Evolutionary conservation across 23 tunicate species (phyloP).

Genomic region (Styela clava): DNA sequence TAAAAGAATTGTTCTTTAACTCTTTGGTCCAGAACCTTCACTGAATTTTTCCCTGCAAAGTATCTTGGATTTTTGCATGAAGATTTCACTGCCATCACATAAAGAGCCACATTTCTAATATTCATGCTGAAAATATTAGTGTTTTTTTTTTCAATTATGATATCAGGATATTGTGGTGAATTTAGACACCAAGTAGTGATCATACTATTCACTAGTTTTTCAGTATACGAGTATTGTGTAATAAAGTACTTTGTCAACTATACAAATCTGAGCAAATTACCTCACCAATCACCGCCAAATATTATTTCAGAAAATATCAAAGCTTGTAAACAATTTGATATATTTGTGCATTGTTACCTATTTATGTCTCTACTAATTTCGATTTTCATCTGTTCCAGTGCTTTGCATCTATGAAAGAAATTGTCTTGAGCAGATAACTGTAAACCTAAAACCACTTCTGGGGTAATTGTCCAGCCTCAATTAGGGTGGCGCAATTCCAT

Average conservation of each 20-base stretch:
- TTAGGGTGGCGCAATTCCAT: constrained; percentile 26
- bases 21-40: neutral
- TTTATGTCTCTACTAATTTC: constrained; percentile 4
- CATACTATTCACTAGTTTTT: too few relatives aligned
- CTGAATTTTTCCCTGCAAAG: constrained; percentile 8
- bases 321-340: too few relatives aligned
- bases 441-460: constrained; percentile 29
- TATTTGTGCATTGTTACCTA: too few relatives aligned
- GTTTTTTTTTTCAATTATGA: neutral
- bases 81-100: constrained; percentile 29
- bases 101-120: constrained; percentile 31
- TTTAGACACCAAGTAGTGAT: too few relatives aligned
- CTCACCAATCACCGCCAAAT: too few relatives aligned
- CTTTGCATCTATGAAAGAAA: constrained; percentile 14
- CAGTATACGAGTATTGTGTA: too few relatives aligned
- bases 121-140: neutral
- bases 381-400: constrained; percentile 8
- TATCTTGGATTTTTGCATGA: constrained; percentile 29
- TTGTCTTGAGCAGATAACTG: constrained; percentile 26
- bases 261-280: too few relatives aligned
- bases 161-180: too few relatives aligned
- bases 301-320: too few relatives aligned
- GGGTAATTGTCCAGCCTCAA: constrained; percentile 41
- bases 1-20: neutral
- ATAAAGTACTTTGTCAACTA: too few relatives aligned